Evolutionary conservation across 1,140 invertebrate species (phyloP), one percentile per base, ranked within the genome.

Genomic region (Lethocerus indicus): DNA sequence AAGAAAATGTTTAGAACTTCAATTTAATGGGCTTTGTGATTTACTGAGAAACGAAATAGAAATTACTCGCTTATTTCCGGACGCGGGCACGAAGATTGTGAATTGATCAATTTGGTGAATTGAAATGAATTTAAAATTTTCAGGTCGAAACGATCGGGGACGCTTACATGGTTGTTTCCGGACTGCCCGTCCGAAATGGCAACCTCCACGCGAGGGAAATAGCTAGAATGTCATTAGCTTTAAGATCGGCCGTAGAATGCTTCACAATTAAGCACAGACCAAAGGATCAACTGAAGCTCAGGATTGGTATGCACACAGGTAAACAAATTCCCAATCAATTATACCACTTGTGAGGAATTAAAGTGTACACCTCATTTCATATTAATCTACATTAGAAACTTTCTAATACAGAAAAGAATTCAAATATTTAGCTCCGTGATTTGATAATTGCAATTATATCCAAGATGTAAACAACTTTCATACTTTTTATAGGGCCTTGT

Each of bases 91-190:
- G n/a, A n/a, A n/a, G n/a, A n/a, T n/a, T n/a, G n/a, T n/a, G n/a
- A n/a, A n/a, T n/a, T n/a, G n/a, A n/a, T n/a, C n/a, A n/a, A n/a
- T n/a, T n/a, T n/a, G n/a, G n/a, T n/a, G n/a, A n/a, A n/a, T n/a
- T n/a, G n/a, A n/a, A n/a, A n/a, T n/a, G n/a, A n/a, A n/a, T n/a
- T n/a, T n/a, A n/a, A n/a, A n/a, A n/a, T n/a, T n/a, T n/a, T n/a
- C 56, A 91, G 87, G 87, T 93, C 35, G 92, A 96, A 68, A 96
- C 92, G 5, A 96, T 96, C 56, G 92, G 92, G 0, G 93, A 98
- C 64, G 92, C 92, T 2, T 97, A 98, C 64, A 95, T 98, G 83
- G 88, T 80, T 53, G 84, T 89, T 1, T 87, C 84, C 0, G 92
- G 92, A 12, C 67, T 95, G 12, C 91, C 91, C 0, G 76, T 86